Base-by-base conservation (phyloP, 2,888 invertebrate genomes). In the Adineta ricciae region DNA sequence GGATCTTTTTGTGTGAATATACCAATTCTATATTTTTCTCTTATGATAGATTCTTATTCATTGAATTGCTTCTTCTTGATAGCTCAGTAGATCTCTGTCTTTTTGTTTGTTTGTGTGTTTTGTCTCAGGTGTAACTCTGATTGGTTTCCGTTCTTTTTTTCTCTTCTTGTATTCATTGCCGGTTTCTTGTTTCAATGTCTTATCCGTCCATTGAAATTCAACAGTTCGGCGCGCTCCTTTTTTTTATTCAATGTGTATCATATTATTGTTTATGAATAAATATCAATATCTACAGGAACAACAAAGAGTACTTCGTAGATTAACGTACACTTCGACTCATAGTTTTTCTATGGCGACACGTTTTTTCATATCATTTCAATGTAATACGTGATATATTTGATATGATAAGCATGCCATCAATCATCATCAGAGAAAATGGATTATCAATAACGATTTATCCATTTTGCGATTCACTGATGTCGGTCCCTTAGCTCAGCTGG, bases 401-500 rank as follows among this genome's bases (percentile, higher is more conserved):
- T n/a, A n/a, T n/a, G n/a, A n/a, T n/a, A n/a, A n/a, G n/a, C n/a
- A n/a, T n/a, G n/a, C 46, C 11, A 46, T 46, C 46, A 46, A 46
- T 46, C 46, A n/a, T n/a, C n/a, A n/a, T n/a, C n/a, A n/a, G n/a
- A n/a, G n/a, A n/a, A n/a, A n/a, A n/a, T n/a, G n/a, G n/a, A n/a
- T n/a, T n/a, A n/a, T n/a, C 19, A 16, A 64, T 32, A 1, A 16
- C 19, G 0, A 64, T 19, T 1, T 1, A 5, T 32, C 19, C 4
- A 16, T 32, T 64, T 64, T 64, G 8, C 5, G 1, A 16, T 32
- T 3, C 16, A 19, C 4, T 64, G 32, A 16, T 32, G 7, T 4
- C 64, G 64, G 64, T 64, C 64, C 64, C 64, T 64, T 64, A 64
- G 64, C 64, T 64, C 64, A 64, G 64, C 64, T 16, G 64, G 64